Percentiles rank a stretch among this genome's conserved stretches.
Evolutionary conservation across 1,140 invertebrate genomes (phyloP).

Genomic region (Macrotrachela quadricornifera): DNA sequence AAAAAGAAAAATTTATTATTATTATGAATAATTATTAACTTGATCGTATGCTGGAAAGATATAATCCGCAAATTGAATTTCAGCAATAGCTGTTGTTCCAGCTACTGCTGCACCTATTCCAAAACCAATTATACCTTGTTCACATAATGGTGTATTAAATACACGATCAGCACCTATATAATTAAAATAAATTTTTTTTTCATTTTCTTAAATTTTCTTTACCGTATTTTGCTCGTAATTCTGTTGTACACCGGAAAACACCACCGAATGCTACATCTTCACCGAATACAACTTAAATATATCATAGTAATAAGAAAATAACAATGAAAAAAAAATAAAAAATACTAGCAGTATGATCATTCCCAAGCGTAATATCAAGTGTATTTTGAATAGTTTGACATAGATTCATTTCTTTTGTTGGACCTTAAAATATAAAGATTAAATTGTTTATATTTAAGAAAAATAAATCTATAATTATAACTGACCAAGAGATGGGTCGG

Average conservation of each 20-base stretch:
- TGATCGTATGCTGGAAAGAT: constrained; percentile 98
- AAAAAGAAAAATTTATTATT: neutral
- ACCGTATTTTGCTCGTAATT: constrained; percentile 78
- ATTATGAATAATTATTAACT: constrained; percentile 31
- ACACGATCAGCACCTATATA: constrained; percentile 49
- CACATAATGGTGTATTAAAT: constrained; percentile 91
- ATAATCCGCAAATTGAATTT: constrained; percentile 99
- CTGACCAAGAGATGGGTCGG: no score
- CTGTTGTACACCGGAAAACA: constrained; percentile 31
- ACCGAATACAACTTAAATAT: constrained; percentile 63
- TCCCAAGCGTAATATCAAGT: no score
- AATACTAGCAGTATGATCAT: no score
- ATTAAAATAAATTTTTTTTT: neutral
- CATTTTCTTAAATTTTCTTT: neutral
- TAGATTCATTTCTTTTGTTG: no score
- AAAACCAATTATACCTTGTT: constrained; percentile 93
- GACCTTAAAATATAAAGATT: no score
- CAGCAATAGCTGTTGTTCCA: constrained; percentile 78
- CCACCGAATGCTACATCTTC: constrained; percentile 52
- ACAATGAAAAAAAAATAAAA: no score
- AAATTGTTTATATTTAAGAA: no score
- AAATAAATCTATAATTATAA: no score
- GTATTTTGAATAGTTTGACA: no score
- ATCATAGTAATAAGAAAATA: no score
- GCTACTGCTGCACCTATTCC: constrained; percentile 84